Conservation (phyloP, 2,113 vertebrate genomes). For the Rhinoptilus africanus region DNA sequence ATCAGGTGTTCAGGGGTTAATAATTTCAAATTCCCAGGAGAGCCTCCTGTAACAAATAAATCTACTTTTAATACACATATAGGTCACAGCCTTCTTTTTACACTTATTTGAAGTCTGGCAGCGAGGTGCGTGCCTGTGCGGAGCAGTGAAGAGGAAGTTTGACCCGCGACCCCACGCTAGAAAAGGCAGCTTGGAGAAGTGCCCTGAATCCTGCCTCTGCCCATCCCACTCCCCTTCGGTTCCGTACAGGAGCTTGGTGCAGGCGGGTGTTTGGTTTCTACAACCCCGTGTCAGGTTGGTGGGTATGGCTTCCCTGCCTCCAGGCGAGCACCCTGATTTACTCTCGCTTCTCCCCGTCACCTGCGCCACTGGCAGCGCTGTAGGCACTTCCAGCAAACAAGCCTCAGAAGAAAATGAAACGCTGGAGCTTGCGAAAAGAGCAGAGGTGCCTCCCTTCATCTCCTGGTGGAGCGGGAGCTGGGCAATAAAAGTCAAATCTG, state of each 20-base stretch:
- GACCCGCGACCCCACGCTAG: neutral
- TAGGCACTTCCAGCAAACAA: neutral
- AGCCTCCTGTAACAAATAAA: conserved; percentile 11
- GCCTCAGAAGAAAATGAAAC: neutral
- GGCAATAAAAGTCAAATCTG: neutral
- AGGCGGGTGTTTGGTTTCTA: neutral
- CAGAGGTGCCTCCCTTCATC: neutral
- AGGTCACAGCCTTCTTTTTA: neutral
- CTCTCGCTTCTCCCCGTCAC: neutral
- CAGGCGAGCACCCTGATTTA: neutral
- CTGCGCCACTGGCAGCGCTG: neutral
- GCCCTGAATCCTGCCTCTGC: neutral
- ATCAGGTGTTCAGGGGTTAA: conserved; percentile 39
- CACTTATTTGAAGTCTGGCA: neutral
- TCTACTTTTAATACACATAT: neutral
- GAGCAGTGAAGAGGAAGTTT: neutral
- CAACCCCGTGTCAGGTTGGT: neutral
- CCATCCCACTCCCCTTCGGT: neutral
- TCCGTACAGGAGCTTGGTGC: neutral
- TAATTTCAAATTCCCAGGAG: conserved; percentile 54
- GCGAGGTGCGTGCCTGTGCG: neutral
- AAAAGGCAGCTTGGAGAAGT: neutral
- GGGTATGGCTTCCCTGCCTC: neutral
- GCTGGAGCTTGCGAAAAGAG: neutral
- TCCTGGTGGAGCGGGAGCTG: neutral